These are phyloP conservation scores for Hormaphis cornu DNA, from an alignment of 1,140 invertebrate genomes.

Conservation along the genomic window DNA sequence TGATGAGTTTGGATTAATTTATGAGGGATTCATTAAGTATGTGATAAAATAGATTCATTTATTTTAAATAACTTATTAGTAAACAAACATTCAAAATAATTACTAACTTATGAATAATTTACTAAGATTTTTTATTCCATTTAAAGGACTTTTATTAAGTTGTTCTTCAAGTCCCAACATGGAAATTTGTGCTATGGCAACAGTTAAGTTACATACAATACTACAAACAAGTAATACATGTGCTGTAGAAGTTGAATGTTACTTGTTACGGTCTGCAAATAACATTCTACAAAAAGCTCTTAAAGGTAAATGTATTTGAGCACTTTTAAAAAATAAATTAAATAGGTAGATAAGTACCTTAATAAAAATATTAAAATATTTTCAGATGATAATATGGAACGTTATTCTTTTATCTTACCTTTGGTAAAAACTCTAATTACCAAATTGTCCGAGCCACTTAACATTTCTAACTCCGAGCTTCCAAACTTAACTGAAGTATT, in stretches of 20 bases:
- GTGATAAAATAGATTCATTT: no score
- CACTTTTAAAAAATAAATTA: not conserved
- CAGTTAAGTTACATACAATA: conserved; percentile 52
- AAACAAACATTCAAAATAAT: no score
- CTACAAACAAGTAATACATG: conserved; percentile 49
- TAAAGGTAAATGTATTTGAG: conserved; percentile 40
- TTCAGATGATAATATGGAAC: conserved; percentile 47
- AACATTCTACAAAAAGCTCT: conserved; percentile 43
- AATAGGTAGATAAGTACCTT: no score
- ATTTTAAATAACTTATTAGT: no score
- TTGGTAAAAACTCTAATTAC: conserved; percentile 55
- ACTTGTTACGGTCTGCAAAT: conserved; percentile 46
- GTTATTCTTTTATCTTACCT: conserved; percentile 55
- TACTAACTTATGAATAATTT: no score
- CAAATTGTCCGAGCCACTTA: conserved; percentile 47
- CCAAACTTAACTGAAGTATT: conserved; percentile 48
- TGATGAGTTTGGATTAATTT: no score
- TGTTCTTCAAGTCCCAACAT: conserved; percentile 49
- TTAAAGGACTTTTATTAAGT: conserved; percentile 45
- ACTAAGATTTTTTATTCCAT: conserved; percentile 46
- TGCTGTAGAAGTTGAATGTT: conserved; percentile 49
- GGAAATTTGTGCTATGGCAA: conserved; percentile 51
- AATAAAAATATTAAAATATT: conserved; percentile 2
- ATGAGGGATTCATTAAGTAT: no score
- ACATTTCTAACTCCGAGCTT: conserved; percentile 45